These are phyloP conservation scores for Perizoma affinitatum DNA, from an alignment of 2,888 invertebrate genomes.

Conservation along the genomic window DNA sequence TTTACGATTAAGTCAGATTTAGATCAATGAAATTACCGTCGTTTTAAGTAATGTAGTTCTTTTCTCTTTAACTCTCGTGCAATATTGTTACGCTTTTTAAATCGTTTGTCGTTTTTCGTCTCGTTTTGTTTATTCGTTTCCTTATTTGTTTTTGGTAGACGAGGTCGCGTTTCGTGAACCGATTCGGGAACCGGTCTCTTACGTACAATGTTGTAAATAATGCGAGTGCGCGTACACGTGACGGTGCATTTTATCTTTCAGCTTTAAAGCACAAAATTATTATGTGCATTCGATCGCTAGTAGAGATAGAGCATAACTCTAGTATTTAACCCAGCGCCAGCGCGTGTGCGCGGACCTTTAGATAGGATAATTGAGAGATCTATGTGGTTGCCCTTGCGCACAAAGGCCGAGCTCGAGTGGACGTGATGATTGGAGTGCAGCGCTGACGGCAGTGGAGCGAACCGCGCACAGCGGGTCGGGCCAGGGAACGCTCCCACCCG, in stretches of 20 bases:
- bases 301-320: conserved; percentile 34
- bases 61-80: conserved; percentile 72
- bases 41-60: conserved; percentile 69
- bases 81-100: conserved; percentile 80
- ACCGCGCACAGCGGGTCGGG: conserved; percentile 44
- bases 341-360: conserved; percentile 41
- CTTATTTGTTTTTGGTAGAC: conserved; percentile 56
- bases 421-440: conserved; percentile 27
- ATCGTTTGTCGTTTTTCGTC: conserved; percentile 69
- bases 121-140: conserved; percentile 54
- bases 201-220: conserved; percentile 39
- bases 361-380: conserved; percentile 37
- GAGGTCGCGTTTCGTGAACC: conserved; percentile 59
- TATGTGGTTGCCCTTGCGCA: conserved; percentile 33
- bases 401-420: conserved; percentile 39
- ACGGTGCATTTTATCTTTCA: conserved; percentile 27
- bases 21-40: conserved; percentile 54
- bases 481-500: conserved; percentile 32
- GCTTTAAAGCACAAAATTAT: conserved; percentile 31
- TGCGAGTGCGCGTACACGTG: conserved; percentile 31
- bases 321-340: conserved; percentile 25
- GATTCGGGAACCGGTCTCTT: conserved; percentile 52
- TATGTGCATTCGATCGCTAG: conserved; percentile 32
- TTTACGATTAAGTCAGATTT: conserved; percentile 74
- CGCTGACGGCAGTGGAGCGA: conserved; percentile 32